phyloP scores from a whole-genome alignment of 1,140 invertebrate genomes.

The Holotrichia oblita region DNA sequence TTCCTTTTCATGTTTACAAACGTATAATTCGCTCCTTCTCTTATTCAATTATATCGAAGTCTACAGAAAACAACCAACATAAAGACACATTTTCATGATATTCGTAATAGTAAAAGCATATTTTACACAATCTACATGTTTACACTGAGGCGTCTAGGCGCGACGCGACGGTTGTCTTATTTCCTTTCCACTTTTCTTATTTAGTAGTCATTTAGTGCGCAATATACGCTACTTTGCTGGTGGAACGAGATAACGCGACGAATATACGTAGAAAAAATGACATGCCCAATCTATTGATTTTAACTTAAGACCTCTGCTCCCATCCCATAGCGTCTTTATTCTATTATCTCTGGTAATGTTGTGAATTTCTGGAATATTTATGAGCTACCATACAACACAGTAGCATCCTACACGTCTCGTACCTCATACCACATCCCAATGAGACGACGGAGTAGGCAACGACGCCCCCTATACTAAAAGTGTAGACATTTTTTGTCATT shows the following conservation, averaged over 20 bases:
- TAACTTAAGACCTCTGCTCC: background rate
- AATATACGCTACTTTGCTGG: too few relatives aligned
- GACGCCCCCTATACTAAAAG: background rate
- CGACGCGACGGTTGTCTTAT: background rate
- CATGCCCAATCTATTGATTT: background rate
- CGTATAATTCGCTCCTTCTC: too few relatives aligned
- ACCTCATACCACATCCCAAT: background rate
- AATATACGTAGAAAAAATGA: background rate
- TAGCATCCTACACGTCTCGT: background rate
- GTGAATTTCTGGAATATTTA: constrained; percentile 12
- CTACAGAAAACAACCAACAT: background rate
- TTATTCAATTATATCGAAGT: background rate
- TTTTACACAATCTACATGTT: background rate
- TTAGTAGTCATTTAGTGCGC: background rate
- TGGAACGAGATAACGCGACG: background rate
- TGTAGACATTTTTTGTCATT: constrained; percentile 4
- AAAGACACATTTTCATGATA: background rate
- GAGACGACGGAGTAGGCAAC: background rate
- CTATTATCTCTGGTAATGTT: constrained; percentile 1
- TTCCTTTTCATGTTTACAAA: background rate
- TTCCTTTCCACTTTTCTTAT: background rate
- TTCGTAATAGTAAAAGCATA: background rate
- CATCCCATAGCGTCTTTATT: background rate
- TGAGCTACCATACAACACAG: background rate
- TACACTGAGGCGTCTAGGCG: background rate